These are phyloP conservation scores for Eulemur rubriventer DNA, from an alignment of 2,797 vertebrate species.

Conservation along the genomic window DNA sequence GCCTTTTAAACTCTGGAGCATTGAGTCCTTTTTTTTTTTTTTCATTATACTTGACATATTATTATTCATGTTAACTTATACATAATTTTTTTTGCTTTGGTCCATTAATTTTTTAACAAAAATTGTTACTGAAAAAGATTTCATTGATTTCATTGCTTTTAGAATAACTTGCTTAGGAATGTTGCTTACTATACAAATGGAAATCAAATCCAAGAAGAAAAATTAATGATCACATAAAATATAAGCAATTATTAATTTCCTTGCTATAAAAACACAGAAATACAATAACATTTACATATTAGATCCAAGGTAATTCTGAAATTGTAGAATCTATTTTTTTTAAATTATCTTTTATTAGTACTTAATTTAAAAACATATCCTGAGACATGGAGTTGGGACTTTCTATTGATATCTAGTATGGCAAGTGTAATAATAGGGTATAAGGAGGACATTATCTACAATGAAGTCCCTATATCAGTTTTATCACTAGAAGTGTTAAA, in stretches of 20 bases:
- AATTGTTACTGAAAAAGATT: background rate
- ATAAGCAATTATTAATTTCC: background rate
- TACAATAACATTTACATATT: background rate
- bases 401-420: background rate
- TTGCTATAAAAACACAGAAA: background rate
- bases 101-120: background rate
- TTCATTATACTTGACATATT: background rate
- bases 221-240: background rate
- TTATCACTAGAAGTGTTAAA: background rate
- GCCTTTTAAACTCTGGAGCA: background rate
- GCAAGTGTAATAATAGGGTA: background rate
- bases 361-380: background rate
- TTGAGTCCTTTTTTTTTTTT: too few species aligned
- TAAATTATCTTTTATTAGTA: background rate
- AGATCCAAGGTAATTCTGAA: background rate
- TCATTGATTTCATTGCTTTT: background rate
- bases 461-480: background rate
- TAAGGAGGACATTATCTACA: background rate
- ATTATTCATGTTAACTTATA: background rate
- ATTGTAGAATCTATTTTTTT: background rate
- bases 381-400: background rate
- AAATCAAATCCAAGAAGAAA: background rate
- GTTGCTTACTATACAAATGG: background rate
- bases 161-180: background rate
- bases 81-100: background rate